Base-by-base conservation (phyloP, 2,797 vertebrate species). In the Limnodromus scolopaceus region DNA sequence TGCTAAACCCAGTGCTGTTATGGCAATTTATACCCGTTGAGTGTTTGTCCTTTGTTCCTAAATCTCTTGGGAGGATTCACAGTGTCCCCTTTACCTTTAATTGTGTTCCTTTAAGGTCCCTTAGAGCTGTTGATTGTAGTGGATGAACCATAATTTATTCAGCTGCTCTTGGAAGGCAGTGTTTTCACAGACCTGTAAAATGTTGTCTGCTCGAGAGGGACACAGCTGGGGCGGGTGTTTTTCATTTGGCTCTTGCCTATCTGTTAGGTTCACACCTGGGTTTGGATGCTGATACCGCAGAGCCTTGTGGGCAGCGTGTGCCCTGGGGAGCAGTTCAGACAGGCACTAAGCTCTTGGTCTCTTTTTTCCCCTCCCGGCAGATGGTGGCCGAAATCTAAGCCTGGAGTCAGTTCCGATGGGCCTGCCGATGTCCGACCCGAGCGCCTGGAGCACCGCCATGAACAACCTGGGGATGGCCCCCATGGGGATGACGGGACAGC, bases 391-490 rank as follows among this genome's bases (percentile, higher is more conserved):
- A 95, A 99, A 98, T 98, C 98, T 99, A 97, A 98, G 97, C 84
- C 98, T 99, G 92, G 99, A 99, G 91, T 98, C 99, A 79, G 98
- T 98, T 97, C 98, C 98, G 5, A 98, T 99, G 98, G 98, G 99
- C 16, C 98, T 99, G 97, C 99, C 99, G 81, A 98, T 99, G 98
- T 99, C 99, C 1, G 99, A 99, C 97, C 99, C 99, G 24, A 98
- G 98, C 27, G 98, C 99, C 82, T 99, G 99, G 99, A 98, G 99
- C 55, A 99, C 99, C 16, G 99, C 99, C 36, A 99, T 99, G 99
- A 99, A 99, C 98, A 99, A 99, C 96, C 98, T 99, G 71, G 99
- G 99, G 75, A 99, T 99, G 99, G 98, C 99, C 96, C 99, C 99
- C 12, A 98, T 99, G 85, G 98, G 99, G 89, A 98, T 99, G 94